These are phyloP conservation scores for Lithobates pipiens DNA, from an alignment of 2,797 vertebrate genomes.

Conservation along the genomic window DNA sequence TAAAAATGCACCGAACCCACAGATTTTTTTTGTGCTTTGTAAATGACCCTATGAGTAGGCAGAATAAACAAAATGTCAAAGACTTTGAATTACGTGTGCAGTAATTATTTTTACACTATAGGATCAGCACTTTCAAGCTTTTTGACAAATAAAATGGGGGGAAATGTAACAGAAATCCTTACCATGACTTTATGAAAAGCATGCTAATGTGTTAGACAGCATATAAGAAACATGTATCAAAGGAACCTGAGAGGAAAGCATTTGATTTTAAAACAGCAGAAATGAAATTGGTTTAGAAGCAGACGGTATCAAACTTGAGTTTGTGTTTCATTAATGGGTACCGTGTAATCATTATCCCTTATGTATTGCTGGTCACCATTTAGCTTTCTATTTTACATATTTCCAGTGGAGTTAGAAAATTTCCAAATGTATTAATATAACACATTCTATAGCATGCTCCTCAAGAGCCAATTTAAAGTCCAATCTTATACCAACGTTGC, in stretches of 20 bases:
- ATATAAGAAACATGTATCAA: not conserved
- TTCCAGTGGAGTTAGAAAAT: not conserved
- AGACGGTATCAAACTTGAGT: not conserved
- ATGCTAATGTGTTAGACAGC: not conserved
- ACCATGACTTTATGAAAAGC: not conserved
- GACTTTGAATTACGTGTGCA: not conserved
- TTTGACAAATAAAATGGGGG: not conserved
- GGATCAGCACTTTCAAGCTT: not conserved
- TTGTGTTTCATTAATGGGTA: not conserved
- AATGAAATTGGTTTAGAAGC: constrained; percentile 16
- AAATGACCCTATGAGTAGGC: not conserved
- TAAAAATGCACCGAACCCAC: not conserved
- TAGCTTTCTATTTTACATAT: constrained; percentile 22
- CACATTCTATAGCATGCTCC: constrained; percentile 2
- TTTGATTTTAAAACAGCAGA: not conserved
- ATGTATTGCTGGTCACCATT: constrained; percentile 8
- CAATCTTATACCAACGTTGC: constrained; percentile 10
- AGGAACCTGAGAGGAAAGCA: not conserved
- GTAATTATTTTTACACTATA: not conserved
- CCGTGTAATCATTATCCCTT: constrained; percentile 5
- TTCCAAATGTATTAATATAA: constrained; percentile 39
- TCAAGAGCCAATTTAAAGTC: constrained; percentile 30
- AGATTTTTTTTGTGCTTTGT: not conserved
- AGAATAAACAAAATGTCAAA: too few species aligned
- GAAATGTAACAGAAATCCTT: not conserved